These are phyloP conservation scores for Periplaneta americana DNA, from an alignment of 1,140 invertebrate genomes.

Conservation along the genomic window DNA sequence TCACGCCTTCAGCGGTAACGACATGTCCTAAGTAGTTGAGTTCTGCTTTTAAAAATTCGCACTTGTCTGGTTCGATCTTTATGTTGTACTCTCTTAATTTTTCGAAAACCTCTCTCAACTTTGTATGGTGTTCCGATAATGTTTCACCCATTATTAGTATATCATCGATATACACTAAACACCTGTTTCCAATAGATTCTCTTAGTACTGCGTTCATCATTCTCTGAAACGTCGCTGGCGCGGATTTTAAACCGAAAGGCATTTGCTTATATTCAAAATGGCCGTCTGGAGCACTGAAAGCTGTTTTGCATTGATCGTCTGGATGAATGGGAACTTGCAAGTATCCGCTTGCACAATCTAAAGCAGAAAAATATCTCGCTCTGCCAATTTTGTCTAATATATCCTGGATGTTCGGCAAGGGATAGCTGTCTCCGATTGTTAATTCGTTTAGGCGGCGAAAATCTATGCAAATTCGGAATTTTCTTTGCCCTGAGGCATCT, in stretches of 20 bases:
- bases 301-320: slow-evolving; percentile 24
- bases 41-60: slow-evolving; percentile 26
- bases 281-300: slow-evolving; percentile 30
- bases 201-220: slow-evolving; percentile 30
- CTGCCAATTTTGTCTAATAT: slow-evolving; percentile 9
- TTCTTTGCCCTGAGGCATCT: too few relatives aligned
- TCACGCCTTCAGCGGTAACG: slow-evolving; percentile 21
- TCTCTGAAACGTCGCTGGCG: slow-evolving; percentile 28
- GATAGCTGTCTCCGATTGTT: slow-evolving; percentile 32
- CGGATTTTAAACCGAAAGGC: slow-evolving; percentile 32
- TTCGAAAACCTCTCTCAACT: slow-evolving; percentile 31
- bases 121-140: slow-evolving; percentile 35
- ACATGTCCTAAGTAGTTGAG: slow-evolving; percentile 29
- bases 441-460: slow-evolving; percentile 33
- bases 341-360: slow-evolving; percentile 11
- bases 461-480: slow-evolving; percentile 30
- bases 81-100: slow-evolving; percentile 30
- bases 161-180: slow-evolving; percentile 42
- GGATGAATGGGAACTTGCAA: slow-evolving; percentile 22
- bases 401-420: slow-evolving; percentile 38
- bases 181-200: slow-evolving; percentile 28
- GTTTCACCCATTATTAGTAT: slow-evolving; percentile 33
- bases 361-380: neutral
- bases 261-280: slow-evolving; percentile 29
- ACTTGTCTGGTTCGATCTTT: slow-evolving; percentile 39